phyloP scores from a whole-genome alignment of 1,140 invertebrate genomes.

The Plodia interpunctella region DNA sequence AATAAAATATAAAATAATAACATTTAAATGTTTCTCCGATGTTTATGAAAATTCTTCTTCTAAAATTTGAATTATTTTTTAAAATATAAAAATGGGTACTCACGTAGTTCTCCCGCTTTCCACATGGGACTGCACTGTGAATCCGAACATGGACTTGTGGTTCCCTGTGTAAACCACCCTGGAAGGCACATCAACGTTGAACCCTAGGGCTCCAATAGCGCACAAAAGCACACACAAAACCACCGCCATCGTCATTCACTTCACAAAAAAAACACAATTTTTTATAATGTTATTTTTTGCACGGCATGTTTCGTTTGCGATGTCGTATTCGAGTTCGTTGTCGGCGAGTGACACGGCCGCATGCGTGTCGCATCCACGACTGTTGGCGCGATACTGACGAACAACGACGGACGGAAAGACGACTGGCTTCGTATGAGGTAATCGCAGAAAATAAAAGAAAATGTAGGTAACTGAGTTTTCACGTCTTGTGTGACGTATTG shows the following conservation, averaged over 20 bases:
- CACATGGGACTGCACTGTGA: slow-evolving; percentile 64
- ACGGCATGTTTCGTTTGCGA: slow-evolving; percentile 70
- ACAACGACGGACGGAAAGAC: slow-evolving; percentile 11
- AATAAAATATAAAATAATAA: no score
- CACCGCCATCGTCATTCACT: slow-evolving; percentile 56
- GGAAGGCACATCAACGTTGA: slow-evolving; percentile 70
- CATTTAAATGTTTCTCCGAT: no score
- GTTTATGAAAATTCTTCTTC: no score
- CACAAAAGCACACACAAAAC: slow-evolving; percentile 54
- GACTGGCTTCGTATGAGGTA: slow-evolving; percentile 46
- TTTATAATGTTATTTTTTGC: slow-evolving; percentile 8
- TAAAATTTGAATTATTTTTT: no score
- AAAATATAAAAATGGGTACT: slow-evolving; percentile 32
- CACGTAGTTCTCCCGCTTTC: slow-evolving; percentile 63
- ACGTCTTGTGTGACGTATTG: neutral
- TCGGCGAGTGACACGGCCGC: slow-evolving; percentile 22
- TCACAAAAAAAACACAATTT: slow-evolving; percentile 39
- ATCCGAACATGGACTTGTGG: slow-evolving; percentile 68
- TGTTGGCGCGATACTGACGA: slow-evolving; percentile 41
- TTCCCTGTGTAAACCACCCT: slow-evolving; percentile 66
- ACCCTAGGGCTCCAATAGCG: slow-evolving; percentile 47
- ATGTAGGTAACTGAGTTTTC: slow-evolving; percentile 16
- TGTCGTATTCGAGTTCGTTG: slow-evolving; percentile 39
- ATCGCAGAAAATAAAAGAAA: slow-evolving; percentile 52
- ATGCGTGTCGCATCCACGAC: slow-evolving; percentile 27